phyloP scores from a whole-genome alignment of 1,140 invertebrate species.

The Dysdera silvatica region DNA sequence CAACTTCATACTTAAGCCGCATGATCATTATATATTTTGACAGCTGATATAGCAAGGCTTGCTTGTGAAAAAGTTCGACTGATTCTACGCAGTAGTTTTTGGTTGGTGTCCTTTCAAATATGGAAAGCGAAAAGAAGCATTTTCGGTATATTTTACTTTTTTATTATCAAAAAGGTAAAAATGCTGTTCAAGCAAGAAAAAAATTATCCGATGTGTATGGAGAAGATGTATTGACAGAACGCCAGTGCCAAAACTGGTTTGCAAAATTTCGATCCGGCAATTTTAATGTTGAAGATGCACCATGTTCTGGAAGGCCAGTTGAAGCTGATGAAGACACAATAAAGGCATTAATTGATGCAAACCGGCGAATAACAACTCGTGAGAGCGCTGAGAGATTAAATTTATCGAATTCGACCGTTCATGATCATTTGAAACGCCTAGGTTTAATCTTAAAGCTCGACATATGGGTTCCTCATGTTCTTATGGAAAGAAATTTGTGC shows the following conservation, averaged over 20 bases:
- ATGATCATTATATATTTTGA: neutral
- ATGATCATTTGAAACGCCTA: neutral
- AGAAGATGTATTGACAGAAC: slow-evolving; percentile 3
- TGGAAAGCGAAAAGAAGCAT: neutral
- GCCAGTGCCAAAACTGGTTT: neutral
- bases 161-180: neutral
- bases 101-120: neutral
- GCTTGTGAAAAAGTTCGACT: neutral
- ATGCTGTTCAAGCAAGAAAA: neutral
- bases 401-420: neutral
- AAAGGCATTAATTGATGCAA: slow-evolving; percentile 2
- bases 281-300: neutral
- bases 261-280: neutral
- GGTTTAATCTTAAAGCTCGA: neutral
- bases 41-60: neutral
- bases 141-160: neutral
- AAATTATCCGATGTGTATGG: neutral
- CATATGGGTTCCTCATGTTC: neutral
- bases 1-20: neutral
- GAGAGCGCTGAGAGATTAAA: neutral
- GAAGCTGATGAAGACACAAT: neutral
- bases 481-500: neutral
- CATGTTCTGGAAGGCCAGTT: neutral
- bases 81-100: neutral
- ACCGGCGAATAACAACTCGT: neutral